Conservation (phyloP, 2,888 invertebrate species). For the Ctena decussata region DNA sequence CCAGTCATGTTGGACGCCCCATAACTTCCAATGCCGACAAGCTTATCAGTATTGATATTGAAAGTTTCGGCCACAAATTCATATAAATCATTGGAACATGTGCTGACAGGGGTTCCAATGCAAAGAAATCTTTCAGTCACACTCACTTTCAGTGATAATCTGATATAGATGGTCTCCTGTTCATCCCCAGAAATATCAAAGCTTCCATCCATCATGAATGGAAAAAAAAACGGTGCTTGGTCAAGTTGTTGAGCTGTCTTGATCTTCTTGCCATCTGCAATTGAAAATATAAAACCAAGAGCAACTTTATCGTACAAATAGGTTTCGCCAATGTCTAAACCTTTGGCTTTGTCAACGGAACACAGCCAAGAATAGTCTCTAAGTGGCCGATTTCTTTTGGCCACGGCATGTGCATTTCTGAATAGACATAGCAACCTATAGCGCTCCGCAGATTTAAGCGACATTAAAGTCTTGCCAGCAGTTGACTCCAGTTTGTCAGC, state of each 20-base stretch:
- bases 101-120: conserved; percentile 39
- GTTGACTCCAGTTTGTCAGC: not conserved
- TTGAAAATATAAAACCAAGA: conserved; percentile 25
- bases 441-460: conserved; percentile 21
- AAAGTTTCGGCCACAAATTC: not conserved
- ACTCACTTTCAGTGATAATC: conserved; percentile 10
- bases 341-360: conserved; percentile 32
- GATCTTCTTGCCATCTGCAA: conserved; percentile 19
- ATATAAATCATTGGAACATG: conserved; percentile 34
- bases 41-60: not conserved
- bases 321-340: conserved; percentile 36
- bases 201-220: conserved; percentile 52
- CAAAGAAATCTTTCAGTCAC: conserved; percentile 28
- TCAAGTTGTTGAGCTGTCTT: conserved; percentile 18
- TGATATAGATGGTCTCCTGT: conserved; percentile 50
- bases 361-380: conserved; percentile 44
- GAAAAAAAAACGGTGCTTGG: conserved; percentile 18
- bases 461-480: conserved; percentile 24
- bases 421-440: conserved; percentile 22
- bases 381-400: conserved; percentile 28
- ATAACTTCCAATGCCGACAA: conserved; percentile 45
- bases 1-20: conserved; percentile 63
- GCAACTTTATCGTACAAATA: conserved; percentile 44
- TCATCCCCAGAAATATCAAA: conserved; percentile 52
- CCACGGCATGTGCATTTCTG: conserved; percentile 34